Conservation (phyloP, 2,113 vertebrate genomes). For the Xiphorhynchus elegans region DNA sequence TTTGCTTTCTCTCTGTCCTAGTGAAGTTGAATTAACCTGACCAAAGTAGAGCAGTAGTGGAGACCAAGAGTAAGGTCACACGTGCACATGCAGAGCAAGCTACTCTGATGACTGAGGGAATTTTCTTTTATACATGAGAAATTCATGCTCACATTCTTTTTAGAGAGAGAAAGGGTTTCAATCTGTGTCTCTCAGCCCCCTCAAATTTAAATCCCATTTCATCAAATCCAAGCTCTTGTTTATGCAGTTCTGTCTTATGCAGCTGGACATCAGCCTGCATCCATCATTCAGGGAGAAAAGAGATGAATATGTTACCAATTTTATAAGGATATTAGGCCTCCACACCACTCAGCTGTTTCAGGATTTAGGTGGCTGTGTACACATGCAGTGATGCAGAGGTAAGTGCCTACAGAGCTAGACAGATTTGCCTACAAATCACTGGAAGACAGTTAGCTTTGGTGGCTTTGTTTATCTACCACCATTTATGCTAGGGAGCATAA, state of each 20-base stretch:
- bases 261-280: background rate
- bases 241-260: background rate
- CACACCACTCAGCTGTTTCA: background rate
- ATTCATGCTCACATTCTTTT: background rate
- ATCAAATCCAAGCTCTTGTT: background rate
- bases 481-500: background rate
- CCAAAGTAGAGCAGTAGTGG: background rate
- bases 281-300: background rate
- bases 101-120: background rate
- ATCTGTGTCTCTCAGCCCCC: background rate
- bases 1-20: background rate
- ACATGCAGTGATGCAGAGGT: background rate
- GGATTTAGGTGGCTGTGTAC: background rate
- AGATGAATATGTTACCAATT: background rate
- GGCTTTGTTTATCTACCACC: background rate
- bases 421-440: background rate
- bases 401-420: background rate
- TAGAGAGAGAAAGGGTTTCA: background rate
- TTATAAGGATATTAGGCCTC: background rate
- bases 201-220: background rate
- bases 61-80: background rate
- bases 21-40: background rate
- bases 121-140: background rate
- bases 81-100: rapidly evolving
- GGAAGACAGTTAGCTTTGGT: background rate